These are phyloP conservation scores for Gallinago media DNA, from an alignment of 2,113 vertebrate genomes.

Conservation along the genomic window DNA sequence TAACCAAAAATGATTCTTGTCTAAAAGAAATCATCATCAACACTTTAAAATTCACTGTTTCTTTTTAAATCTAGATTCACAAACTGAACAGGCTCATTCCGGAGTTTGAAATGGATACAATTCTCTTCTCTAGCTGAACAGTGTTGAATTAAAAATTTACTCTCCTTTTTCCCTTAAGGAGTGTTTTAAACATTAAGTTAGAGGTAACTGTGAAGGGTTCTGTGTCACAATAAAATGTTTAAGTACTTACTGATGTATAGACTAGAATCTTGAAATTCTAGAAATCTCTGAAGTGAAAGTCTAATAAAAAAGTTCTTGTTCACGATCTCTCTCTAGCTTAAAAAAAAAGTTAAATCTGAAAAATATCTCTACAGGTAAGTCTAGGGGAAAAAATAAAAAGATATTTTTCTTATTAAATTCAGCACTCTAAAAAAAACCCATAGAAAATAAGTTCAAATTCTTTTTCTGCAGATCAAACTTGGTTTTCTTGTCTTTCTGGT, in stretches of 20 bases:
- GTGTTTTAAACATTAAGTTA: neutral
- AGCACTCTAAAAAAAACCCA: neutral
- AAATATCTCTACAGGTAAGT: neutral
- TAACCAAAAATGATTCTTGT: neutral
- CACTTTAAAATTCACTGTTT: neutral
- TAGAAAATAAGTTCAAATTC: neutral
- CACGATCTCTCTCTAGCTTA: neutral
- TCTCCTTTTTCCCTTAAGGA: neutral
- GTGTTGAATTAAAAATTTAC: neutral
- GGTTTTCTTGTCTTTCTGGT: neutral
- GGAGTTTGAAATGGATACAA: neutral
- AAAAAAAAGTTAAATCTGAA: neutral
- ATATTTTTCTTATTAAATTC: neutral
- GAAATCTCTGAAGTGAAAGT: neutral
- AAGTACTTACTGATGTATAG: neutral
- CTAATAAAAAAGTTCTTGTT: neutral
- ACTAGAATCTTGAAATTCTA: neutral
- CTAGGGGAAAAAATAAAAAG: neutral
- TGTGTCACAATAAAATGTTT: neutral
- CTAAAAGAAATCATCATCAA: neutral
- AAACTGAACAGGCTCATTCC: neutral
- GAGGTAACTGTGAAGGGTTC: neutral
- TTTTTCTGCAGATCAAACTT: neutral
- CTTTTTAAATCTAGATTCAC: neutral
- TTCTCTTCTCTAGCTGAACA: neutral